Evolutionary conservation across 2,113 vertebrate genomes (phyloP), one percentile per base, ranked within the genome.

Genomic region (Rhinolophus sinicus): DNA sequence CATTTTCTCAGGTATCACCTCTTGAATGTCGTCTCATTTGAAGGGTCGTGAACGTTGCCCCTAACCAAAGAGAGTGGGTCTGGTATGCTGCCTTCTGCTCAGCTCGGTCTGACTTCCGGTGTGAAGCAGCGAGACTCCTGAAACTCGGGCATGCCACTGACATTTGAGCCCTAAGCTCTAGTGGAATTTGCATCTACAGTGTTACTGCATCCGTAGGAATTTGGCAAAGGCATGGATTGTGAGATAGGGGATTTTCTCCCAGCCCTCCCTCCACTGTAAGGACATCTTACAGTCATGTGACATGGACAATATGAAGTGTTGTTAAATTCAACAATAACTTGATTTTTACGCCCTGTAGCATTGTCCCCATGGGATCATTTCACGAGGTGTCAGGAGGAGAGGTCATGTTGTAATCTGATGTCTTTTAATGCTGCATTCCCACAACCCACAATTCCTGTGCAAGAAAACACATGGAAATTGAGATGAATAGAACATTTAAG

Each of bases 311-410:
- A 40, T 3, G 5, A 38, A 67, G 24, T 8, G 11, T 38, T 92
- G 50, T 35, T 8, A 38, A 80, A n/a, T 28, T 50, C 47, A 38
- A 8, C 8, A 5, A 5, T 30, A 30, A 56, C 15, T 35, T 65
- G 9, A n/a, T 56, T 28, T n/a, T 18, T 19, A 10, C 24, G 2
- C 26, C 11, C 14, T 3, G 28, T 1, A 2, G 11, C 2, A 0
- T 35, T 21, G 14, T 16, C 33, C 64, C 18, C 24, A 5, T 58
- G 30, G 30, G 82, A 35, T 21, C 62, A 30, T 56, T 14, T n/a
- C 22, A 40, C 13, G 33, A 73, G n/a, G n/a, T 4, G 4, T 3
- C 47, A 54, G 15, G 13, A 7, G 28, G 7, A 35, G 19, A n/a
- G 58, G 6, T 16, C 60, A 33, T n/a, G 44, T 28, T 38, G 8